Base-by-base conservation (phyloP, 2,888 invertebrate species). In the Oegoconia quadripuncta region DNA sequence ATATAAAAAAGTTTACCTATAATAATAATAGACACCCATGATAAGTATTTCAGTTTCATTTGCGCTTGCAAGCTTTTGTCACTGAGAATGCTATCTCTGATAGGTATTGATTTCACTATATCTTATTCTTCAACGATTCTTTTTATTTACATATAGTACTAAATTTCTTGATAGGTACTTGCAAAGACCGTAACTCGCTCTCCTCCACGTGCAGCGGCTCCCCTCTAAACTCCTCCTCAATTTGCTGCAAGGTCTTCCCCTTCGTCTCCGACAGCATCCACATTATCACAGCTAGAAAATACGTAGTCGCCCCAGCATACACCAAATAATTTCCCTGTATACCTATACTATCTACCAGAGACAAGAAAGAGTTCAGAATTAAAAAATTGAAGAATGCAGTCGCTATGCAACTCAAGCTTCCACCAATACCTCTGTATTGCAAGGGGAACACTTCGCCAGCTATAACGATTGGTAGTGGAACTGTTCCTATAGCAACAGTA, bases 381-480 rank as follows among this genome's bases (percentile, higher is more conserved):
- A 88, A 13, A 55, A 93, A 93, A 46, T 90, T 89, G 30, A 90
- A 83, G 28, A 90, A 90, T 13, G 88, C 86, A 2, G 89, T 82
- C 20, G 89, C 86, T 15, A 90, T 74, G n/a, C 90, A 89, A 7
- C 92, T 72, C 0, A 90, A 91, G 1, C 91, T 89, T 1, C 91
- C 92, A 0, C 90, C 67, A 15, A 90, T 91, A n/a, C n/a, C n/a
- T 37, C 91, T 80, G 33, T 88, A 88, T 31, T 86, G 82, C 16
- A 89, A 73, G 1, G 92, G 88, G 46, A 92, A 92, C 0, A 93
- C 80, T 60, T 93, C 93, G 0, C 92, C 92, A 22, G 91, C 89
- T 72, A 93, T 89, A 3, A 92, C 89, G 79, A 91, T 92, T 0
- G 93, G 92, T 40, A 93, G 53, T 0, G 92, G 91, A 8, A 90